Evolutionary conservation across 2,888 invertebrate genomes (phyloP).

Genomic region (Aricia artaxerxes): DNA sequence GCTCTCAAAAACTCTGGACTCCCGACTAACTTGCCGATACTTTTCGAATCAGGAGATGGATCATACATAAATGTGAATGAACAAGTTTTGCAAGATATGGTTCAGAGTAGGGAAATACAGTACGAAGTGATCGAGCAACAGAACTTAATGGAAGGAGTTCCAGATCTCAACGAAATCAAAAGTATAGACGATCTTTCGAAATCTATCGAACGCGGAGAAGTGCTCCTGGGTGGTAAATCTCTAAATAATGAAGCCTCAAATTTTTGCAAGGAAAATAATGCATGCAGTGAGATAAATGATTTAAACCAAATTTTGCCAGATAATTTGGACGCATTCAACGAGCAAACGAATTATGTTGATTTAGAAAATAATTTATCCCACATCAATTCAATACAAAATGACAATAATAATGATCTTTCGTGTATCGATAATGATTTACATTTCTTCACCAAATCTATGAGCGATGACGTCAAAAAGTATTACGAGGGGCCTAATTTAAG

Average conservation of each 20-base stretch:
- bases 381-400: slow-evolving; percentile 57
- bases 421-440: slow-evolving; percentile 75
- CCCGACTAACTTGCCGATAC: slow-evolving; percentile 77
- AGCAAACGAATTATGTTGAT: slow-evolving; percentile 70
- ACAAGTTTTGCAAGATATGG: slow-evolving; percentile 81
- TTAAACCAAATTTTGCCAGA: slow-evolving; percentile 69
- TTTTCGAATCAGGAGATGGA: slow-evolving; percentile 83
- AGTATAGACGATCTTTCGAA: slow-evolving; percentile 76
- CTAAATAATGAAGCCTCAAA: slow-evolving; percentile 51
- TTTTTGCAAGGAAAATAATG: slow-evolving; percentile 57
- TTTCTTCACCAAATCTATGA: slow-evolving; percentile 74
- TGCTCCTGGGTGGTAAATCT: slow-evolving; percentile 61
- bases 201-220: slow-evolving; percentile 72
- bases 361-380: slow-evolving; percentile 63
- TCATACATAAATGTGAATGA: slow-evolving; percentile 83
- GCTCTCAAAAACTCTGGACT: slow-evolving; percentile 72
- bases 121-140: slow-evolving; percentile 78
- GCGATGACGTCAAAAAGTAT: slow-evolving; percentile 74
- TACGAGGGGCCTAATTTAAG: slow-evolving; percentile 68
- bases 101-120: slow-evolving; percentile 75
- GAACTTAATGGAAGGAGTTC: slow-evolving; percentile 74
- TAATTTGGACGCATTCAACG: slow-evolving; percentile 67
- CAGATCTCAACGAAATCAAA: slow-evolving; percentile 74
- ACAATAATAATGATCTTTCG: slow-evolving; percentile 65
- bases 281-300: slow-evolving; percentile 64